These are phyloP conservation scores for Sminthopsis crassicaudata DNA, from an alignment of 2,113 vertebrate genomes.

Conservation along the genomic window DNA sequence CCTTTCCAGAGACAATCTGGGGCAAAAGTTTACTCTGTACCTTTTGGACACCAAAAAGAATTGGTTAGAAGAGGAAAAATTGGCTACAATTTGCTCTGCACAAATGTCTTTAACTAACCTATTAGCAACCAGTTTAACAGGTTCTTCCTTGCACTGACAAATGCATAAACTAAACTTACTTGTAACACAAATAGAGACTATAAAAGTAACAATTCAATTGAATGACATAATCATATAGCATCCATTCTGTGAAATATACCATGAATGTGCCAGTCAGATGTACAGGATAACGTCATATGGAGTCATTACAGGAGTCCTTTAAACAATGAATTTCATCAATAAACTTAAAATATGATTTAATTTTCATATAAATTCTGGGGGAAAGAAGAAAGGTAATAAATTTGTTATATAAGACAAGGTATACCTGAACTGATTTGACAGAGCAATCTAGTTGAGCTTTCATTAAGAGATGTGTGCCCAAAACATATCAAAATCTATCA, in stretches of 20 bases:
- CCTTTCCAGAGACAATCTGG: slow-evolving; percentile 55
- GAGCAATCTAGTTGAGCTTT: too few species aligned
- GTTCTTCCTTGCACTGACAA: slow-evolving; percentile 10
- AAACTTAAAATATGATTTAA: too few species aligned
- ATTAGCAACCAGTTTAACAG: not conserved
- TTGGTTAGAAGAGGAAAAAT: slow-evolving; percentile 32
- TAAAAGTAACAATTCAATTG: not conserved
- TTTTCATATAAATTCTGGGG: too few species aligned
- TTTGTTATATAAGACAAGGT: too few species aligned
- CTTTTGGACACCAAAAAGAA: not conserved
- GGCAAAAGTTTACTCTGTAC: slow-evolving; percentile 42
- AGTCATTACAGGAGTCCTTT: too few species aligned
- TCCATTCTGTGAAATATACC: not conserved
- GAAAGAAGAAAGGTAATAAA: too few species aligned
- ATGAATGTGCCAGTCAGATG: not conserved
- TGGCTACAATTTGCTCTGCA: not conserved
- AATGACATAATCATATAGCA: not conserved
- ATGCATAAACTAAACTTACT: not conserved
- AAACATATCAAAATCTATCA: not conserved
- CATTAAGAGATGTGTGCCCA: too few species aligned
- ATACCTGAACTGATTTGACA: too few species aligned
- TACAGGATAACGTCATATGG: too few species aligned
- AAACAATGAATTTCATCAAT: too few species aligned
- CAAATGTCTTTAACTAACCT: not conserved
- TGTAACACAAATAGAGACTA: not conserved